A percentile compares a stretch with the other conserved stretches of the same genome.
Conservation (phyloP, 2,113 vertebrate species). For the Acrocephalus kingi region DNA sequence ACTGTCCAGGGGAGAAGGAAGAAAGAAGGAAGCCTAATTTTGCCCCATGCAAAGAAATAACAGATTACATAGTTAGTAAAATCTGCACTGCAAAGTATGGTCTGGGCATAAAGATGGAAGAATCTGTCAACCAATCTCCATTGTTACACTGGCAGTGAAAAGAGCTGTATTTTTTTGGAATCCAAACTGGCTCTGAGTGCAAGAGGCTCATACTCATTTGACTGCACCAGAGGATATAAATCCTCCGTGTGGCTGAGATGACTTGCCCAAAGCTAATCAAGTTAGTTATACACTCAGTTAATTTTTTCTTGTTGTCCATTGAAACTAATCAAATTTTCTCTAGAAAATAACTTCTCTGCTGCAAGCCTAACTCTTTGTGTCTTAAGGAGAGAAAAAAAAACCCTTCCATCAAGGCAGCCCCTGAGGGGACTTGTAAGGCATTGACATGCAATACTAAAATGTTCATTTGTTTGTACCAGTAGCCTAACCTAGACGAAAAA, state of each 20-base stretch:
- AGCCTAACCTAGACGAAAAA: not conserved
- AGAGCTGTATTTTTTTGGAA: not conserved
- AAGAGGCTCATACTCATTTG: not conserved
- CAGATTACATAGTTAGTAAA: not conserved
- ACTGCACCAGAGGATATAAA: not conserved
- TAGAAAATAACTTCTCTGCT: not conserved
- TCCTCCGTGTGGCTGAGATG: not conserved
- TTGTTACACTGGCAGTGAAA: not conserved
- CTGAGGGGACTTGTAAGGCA: not conserved
- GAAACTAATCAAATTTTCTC: not conserved
- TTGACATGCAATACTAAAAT: not conserved
- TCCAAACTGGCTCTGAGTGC: not conserved
- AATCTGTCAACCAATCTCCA: not conserved
- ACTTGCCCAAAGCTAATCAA: not conserved
- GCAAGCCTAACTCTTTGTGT: not conserved
- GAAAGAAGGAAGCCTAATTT: not conserved
- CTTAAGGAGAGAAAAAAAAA: not conserved
- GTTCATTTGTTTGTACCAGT: not conserved
- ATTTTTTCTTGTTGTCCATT: not conserved
- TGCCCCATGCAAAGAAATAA: not conserved
- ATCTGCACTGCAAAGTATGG: not conserved
- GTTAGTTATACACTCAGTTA: not conserved
- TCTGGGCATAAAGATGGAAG: not conserved
- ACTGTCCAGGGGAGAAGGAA: not conserved
- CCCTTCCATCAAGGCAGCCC: not conserved